A percentile compares a stretch with the other conserved stretches of the same genome.
These are phyloP conservation scores for Apus apus DNA, from an alignment of 2,113 vertebrate species.

Conservation along the genomic window DNA sequence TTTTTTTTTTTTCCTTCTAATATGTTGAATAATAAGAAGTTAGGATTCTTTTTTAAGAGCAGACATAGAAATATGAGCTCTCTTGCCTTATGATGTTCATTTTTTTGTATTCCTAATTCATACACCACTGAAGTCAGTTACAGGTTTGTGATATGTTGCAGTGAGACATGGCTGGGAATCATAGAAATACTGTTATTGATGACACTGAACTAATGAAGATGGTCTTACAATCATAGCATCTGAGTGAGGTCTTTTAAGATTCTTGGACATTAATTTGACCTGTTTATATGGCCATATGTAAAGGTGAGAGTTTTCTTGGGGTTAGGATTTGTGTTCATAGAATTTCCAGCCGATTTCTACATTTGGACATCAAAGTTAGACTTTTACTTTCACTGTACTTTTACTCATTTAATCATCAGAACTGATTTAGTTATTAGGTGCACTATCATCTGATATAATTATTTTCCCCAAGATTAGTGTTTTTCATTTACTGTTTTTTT, in stretches of 20 bases:
- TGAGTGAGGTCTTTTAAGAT: neutral
- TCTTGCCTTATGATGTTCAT: neutral
- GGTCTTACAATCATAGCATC: neutral
- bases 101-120: neutral
- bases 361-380: neutral
- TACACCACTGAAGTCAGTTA: neutral
- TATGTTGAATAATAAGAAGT: neutral
- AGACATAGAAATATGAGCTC: neutral
- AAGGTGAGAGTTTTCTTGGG: neutral
- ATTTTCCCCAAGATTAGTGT: neutral
- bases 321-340: neutral
- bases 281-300: neutral
- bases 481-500: neutral
- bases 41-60: neutral
- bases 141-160: neutral
- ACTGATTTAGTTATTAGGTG: neutral
- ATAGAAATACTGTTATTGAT: neutral
- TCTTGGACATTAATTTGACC: neutral
- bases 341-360: neutral
- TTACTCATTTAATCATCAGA: neutral
- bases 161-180: neutral
- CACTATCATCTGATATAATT: neutral
- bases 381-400: neutral
- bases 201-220: neutral
- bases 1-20: neutral